Evolutionary conservation across 2,888 invertebrate species (phyloP), one percentile per base, ranked within the genome.

Genomic region (Xylota sylvarum): DNA sequence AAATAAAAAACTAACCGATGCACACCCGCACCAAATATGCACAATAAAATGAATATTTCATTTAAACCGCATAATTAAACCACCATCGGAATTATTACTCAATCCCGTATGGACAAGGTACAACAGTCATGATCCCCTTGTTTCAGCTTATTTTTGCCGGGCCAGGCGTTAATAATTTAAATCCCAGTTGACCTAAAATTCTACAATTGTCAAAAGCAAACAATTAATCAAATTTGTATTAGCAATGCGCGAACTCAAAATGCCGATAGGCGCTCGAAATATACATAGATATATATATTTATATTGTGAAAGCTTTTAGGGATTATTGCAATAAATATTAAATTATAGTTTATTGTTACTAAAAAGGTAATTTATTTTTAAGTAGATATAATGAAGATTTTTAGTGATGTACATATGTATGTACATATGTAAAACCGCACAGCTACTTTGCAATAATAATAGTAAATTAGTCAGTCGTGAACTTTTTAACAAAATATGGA

Each of bases 21-120:
- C 30, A 6, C 30, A 55, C 14, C 3, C 23, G 14, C 6, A 14
- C 19, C 5, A 50, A 50, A 12, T 27, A 23, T 4, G 19, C 10
- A 48, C 19, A 19, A 23, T 43, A 10, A 35, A 46, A 70, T 48
- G 19, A 46, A 56, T 70, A 56, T 58, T 58, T 70, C 19, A 56
- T 56, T 70, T 9, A 19, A 46, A 7, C 56, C 43, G 19, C 30
- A 46, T 56, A 58, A 56, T 56, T 12, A 43, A 30, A 32, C 32
- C 19, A 23, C 37, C 9, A 23, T 46, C 23, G 70, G 12, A n/a
- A 35, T 46, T 46, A 46, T 58, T 35, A 10, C 46, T 32, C 32
- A 56, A 32, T 32, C 12, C 58, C 10, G 17, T 19, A 9, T 19
- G 10, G 19, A 58, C 19, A 1, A 10, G 35, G 5, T 5, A 7